Evolutionary conservation across 2,113 vertebrate species (phyloP), one percentile per base, ranked within the genome.

Genomic region (Eolophus roseicapilla): DNA sequence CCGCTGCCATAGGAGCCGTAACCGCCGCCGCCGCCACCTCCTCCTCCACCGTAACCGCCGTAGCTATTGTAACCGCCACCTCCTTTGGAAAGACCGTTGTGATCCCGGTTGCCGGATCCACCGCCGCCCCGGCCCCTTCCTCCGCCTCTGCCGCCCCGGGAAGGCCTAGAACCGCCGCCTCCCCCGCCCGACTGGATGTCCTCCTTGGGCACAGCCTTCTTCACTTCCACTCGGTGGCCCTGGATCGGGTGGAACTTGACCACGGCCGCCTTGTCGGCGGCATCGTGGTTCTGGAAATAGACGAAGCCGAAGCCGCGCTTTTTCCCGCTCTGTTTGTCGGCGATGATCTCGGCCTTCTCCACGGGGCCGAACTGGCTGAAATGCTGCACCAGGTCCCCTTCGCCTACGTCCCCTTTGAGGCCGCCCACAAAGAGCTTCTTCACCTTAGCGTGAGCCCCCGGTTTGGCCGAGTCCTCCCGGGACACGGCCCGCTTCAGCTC

Each of bases 381-480:
- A 63, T 99, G 99, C 29, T 99, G 98, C 59, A 96, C 98, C 71
- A 99, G 98, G 90, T 99, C 98, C 20, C 98, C 98, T 87, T 99
- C 99, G 31, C 98, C 99, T 55, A 99, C 98, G 95, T 99, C 99
- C 86, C 99, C 99, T 74, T 99, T 99, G 15, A 99, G 97, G 24
- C 99, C 99, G 0, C 99, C 99, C 28, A 99, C 98, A 68, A 99
- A 99, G 53, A 99, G 99, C 93, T 99, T 99, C 98, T 99, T 99
- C 74, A 99, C 99, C 91, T 99, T 99, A 1, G 99, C 99, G 84
- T 99, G 98, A 21, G 99, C 99, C 41, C 99, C 99, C 8, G 99
- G 99, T 33, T 98, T 98, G 91, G 98, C 98, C 62, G 99, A 99
- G 96, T 99, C 99, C 96, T 99, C 99, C 47, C 99, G 98, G 41